Evolutionary conservation across 2,113 vertebrate species (phyloP), one percentile per base, ranked within the genome.

Genomic region (Marcusenius ussheri): DNA sequence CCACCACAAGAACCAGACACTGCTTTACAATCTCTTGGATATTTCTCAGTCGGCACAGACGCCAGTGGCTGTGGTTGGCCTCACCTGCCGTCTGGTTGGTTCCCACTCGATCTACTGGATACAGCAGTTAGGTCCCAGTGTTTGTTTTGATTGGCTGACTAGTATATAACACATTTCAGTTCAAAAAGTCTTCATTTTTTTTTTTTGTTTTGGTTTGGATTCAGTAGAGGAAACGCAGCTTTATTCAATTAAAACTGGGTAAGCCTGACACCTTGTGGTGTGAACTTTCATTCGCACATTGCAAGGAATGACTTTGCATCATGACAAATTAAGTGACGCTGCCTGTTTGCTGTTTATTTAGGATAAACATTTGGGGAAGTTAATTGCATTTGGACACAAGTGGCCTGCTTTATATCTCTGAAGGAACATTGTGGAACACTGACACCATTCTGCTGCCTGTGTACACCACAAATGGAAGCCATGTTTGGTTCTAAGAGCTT

Each of bases 11-110:
- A 99, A 99, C 66, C 98, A 99, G 93, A 98, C 97, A 0, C 95
- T 99, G 74, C 97, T 99, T 27, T 99, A 99, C 93, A 99, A 99
- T 93, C 97, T 99, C 87, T 96, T 99, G 0, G 98, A 99, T 13
- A 94, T 98, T 58, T 98, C 98, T 58, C 98, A 99, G 94, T 98
- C 98, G 0, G 97, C 98, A 5, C 98, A 99, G 96, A 95, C 98
- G 8, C 98, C 98, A 0, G 45, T 99, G 3, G 97, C 97, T 0
- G 97, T 99, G 42, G 95, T 99, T 31, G 98, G 98, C 3, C 91
- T 99, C 89, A 99, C 98, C 2, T 99, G 98, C 90, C 97, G 98
- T 89, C 96, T 99, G 96, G 98, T 99, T 93, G 93, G 95, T 92
- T 17, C 3, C 2, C 0, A 1, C 3, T 77, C 46, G n/a, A 10